A percentile compares a stretch with the other conserved stretches of the same genome.
Conservation (phyloP, 2,113 vertebrate genomes). For the Chiloscyllium plagiosum region DNA sequence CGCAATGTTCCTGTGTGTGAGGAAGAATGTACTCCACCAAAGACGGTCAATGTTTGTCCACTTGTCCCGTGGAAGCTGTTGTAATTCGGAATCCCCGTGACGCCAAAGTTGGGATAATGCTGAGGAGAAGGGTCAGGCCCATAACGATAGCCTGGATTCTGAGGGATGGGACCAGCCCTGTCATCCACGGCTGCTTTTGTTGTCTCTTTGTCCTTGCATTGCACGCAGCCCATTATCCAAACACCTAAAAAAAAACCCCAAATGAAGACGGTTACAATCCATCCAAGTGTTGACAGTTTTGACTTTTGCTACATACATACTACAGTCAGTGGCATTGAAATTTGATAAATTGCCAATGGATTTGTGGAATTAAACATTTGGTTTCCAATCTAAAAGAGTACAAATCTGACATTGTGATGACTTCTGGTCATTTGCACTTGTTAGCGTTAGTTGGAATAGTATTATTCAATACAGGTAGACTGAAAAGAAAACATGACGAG, state of each 20-base stretch:
- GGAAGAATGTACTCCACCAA: slow-evolving; percentile 83
- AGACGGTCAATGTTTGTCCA: slow-evolving; percentile 79
- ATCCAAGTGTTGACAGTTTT: neutral
- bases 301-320: neutral
- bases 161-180: slow-evolving; percentile 76
- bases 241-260: slow-evolving; percentile 58
- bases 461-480: neutral
- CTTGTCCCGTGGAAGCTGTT: slow-evolving; percentile 84
- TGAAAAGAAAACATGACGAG: neutral
- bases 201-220: slow-evolving; percentile 99
- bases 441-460: neutral
- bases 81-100: slow-evolving; percentile 89
- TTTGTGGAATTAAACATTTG: neutral
- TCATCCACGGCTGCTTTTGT: slow-evolving; percentile 82
- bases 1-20: slow-evolving; percentile 83
- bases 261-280: neutral
- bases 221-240: slow-evolving; percentile 99
- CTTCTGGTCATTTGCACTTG: neutral
- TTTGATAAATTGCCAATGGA: neutral
- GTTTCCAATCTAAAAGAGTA: neutral
- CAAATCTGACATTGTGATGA: neutral
- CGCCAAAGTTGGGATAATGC: slow-evolving; percentile 81
- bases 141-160: slow-evolving; percentile 81
- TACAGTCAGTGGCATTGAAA: neutral
- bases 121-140: slow-evolving; percentile 83